Base-by-base conservation (phyloP, 2,888 invertebrate species). In the Hyles lineata region DNA sequence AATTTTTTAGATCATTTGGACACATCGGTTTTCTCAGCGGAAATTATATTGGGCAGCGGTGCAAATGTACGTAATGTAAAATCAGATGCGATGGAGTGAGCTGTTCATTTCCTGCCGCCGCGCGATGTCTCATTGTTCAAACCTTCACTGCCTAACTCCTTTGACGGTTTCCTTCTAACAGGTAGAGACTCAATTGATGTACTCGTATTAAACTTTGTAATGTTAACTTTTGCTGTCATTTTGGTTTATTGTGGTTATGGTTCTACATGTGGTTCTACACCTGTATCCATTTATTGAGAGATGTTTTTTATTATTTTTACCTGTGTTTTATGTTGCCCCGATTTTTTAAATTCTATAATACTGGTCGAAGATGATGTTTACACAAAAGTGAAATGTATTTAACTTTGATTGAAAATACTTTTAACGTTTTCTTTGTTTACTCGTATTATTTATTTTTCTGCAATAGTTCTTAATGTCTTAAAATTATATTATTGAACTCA, bases 11-110 rank as follows among this genome's bases (percentile, higher is more conserved):
- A 17, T 2, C 2, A n/a, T 5, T n/a, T 15, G 7, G 35, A 67
- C 21, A 67, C 7, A 50, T 23, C 23, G 17, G 17, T 50, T 23
- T 21, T 17, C 23, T 67, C 17, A 67, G 15, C 67, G 67, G 50
- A 67, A 50, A 67, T 67, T 67, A 50, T 23, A 67, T 50, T 50
- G 23, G 7, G 17, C 17, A 50, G 50, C 50, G 50, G 15, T 50
- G 15, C 17, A 23, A 43, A 63, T 19, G n/a, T 55, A 21, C n/a
- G n/a, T 2, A 32, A 63, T 32, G 67, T 67, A 50, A 35, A 67
- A 67, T 67, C 63, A 43, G 63, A 67, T 67, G 17, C 21, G 21
- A 21, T 23, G 15, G 43, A 67, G 43, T 67, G 63, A 67, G 63
- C 63, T 11, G n/a, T 67, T 23, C 43, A 67, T 67, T 67, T 67